Evolutionary conservation across 2,888 invertebrate genomes (phyloP).

Genomic region (Folsomia candida): DNA sequence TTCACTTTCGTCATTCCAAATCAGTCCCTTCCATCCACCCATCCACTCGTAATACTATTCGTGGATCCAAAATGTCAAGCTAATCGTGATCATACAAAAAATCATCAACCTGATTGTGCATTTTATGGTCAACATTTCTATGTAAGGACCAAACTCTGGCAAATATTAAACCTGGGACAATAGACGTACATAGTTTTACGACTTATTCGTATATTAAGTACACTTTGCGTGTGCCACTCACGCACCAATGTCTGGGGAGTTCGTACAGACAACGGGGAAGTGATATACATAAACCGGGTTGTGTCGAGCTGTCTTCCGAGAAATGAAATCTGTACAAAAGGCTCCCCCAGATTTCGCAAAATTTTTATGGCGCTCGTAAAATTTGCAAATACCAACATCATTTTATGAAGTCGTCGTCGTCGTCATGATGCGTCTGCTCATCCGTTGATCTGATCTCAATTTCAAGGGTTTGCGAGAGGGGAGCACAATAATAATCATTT

Average conservation of each 20-base stretch:
- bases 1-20: not conserved
- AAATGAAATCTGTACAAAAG: constrained; percentile 21
- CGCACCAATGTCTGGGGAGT: not conserved
- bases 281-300: not conserved
- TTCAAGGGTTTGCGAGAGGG: not conserved
- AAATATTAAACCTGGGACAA: not conserved
- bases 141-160: not conserved
- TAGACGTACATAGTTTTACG: not conserved
- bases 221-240: not conserved
- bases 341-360: constrained; percentile 28
- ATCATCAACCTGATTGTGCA: not conserved
- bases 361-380: constrained; percentile 49
- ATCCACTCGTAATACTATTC: not conserved
- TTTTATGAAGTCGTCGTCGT: no score
- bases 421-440: no score
- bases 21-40: not conserved
- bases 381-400: constrained; percentile 23
- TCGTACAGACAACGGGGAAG: not conserved
- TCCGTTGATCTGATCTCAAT: not conserved
- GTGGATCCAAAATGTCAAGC: not conserved
- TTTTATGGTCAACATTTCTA: not conserved
- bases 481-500: no score
- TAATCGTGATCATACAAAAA: not conserved
- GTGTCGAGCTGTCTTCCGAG: not conserved
- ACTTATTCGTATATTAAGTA: not conserved